phyloP scores from a whole-genome alignment of 2,888 invertebrate species.

The Philonicus albiceps region DNA sequence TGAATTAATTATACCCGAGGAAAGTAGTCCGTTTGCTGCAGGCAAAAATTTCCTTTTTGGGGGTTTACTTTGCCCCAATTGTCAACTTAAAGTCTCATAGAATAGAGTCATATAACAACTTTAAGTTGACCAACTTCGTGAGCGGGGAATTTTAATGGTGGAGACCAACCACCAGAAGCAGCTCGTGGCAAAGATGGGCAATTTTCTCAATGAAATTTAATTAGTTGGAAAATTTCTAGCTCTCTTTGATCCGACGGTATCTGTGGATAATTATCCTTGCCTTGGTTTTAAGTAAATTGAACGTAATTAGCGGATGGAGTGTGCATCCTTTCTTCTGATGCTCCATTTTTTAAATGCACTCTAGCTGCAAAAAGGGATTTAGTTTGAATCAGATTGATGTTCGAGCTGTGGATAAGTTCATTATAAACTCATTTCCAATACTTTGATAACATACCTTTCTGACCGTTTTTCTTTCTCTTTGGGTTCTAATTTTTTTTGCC shows the following conservation, averaged over 20 bases:
- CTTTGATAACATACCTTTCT: background rate
- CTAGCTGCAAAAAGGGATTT: background rate
- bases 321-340: background rate
- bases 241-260: background rate
- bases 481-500: background rate
- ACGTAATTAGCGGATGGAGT: background rate
- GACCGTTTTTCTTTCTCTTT: background rate
- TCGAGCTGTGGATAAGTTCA: background rate
- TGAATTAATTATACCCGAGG: background rate
- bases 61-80: background rate
- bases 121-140: background rate
- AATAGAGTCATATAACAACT: background rate
- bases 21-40: background rate
- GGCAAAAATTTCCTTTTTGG: background rate
- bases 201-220: slow-evolving; percentile 26
- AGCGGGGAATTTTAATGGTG: background rate
- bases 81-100: background rate
- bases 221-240: slow-evolving; percentile 18
- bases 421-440: background rate
- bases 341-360: background rate
- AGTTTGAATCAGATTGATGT: background rate
- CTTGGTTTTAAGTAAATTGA: background rate
- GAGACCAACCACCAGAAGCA: background rate
- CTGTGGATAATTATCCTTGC: background rate
- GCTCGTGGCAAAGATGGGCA: background rate